A percentile compares a stretch with the other conserved stretches of the same genome.
Conservation (phyloP, 2,113 vertebrate species). For the Formicarius rufipectus region DNA sequence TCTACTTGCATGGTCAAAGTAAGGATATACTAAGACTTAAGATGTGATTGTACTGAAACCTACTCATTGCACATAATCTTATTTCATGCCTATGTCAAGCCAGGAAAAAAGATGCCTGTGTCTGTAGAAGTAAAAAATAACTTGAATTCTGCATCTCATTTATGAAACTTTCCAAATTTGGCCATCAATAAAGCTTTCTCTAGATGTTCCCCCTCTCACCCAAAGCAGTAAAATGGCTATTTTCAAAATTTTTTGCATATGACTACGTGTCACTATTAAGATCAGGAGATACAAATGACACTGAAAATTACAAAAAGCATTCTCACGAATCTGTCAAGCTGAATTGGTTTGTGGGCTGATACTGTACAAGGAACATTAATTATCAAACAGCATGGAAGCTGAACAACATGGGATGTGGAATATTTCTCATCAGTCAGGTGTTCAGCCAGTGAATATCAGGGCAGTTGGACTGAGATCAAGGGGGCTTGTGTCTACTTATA, state of each 20-base stretch:
- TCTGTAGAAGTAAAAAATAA: not conserved
- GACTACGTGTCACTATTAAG: not conserved
- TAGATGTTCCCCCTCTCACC: not conserved
- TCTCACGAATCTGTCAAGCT: slow-evolving; percentile 38
- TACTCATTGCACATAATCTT: not conserved
- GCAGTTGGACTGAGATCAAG: not conserved
- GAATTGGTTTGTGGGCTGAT: slow-evolving; percentile 34
- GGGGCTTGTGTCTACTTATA: not conserved
- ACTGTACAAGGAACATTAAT: slow-evolving; percentile 21
- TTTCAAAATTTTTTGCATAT: not conserved
- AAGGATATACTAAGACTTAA: not conserved
- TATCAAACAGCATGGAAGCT: slow-evolving; percentile 6
- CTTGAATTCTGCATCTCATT: not conserved
- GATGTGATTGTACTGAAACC: not conserved
- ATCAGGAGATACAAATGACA: not conserved
- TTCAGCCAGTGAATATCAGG: not conserved
- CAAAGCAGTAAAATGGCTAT: not conserved
- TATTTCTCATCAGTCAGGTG: not conserved
- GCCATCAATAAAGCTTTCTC: not conserved
- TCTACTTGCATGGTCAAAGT: not conserved
- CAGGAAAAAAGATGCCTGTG: not conserved
- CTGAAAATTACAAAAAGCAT: not conserved
- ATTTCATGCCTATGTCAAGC: not conserved
- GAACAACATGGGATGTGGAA: not conserved
- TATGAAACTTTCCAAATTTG: not conserved